Percentiles rank a stretch among this genome's conserved stretches.
Evolutionary conservation across 1,140 invertebrate species (phyloP).

Genomic region (Zaprionus ghesquierei): DNA sequence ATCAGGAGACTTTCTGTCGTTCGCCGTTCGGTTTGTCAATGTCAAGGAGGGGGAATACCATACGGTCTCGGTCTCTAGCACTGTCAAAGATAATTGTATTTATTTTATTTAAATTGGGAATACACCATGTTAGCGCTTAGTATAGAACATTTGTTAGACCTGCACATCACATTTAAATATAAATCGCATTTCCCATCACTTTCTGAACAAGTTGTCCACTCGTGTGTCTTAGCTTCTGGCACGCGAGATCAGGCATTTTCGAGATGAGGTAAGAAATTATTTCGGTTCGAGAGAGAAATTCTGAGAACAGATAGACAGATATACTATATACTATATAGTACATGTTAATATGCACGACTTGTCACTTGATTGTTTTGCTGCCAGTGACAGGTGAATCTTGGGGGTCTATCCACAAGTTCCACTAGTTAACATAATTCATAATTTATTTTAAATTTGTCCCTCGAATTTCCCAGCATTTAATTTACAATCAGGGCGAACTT

Average conservation of each 20-base stretch:
- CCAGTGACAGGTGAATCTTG: constrained; percentile 19
- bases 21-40: constrained; percentile 6
- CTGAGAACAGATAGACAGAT: neutral
- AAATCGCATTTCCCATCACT: constrained; percentile 19
- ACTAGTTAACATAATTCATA: constrained; percentile 18
- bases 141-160: constrained; percentile 20
- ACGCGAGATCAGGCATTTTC: constrained; percentile 39
- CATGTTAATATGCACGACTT: constrained; percentile 7
- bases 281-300: constrained; percentile 20
- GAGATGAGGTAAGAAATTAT: constrained; percentile 49
- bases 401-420: neutral
- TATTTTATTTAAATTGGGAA: constrained; percentile 12
- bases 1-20: neutral
- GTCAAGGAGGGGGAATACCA: constrained; percentile 31
- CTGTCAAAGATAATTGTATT: constrained; percentile 2
- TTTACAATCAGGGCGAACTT: constrained; percentile 33
- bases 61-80: neutral
- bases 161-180: constrained; percentile 37
- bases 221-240: constrained; percentile 29
- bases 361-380: neutral
- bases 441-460: constrained; percentile 29
- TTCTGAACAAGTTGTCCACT: constrained; percentile 31
- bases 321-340: neutral
- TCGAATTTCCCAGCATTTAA: constrained; percentile 27
- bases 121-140: neutral